phyloP scores from a whole-genome alignment of 2,113 vertebrate genomes.

The Trochalopteron elliotii region DNA sequence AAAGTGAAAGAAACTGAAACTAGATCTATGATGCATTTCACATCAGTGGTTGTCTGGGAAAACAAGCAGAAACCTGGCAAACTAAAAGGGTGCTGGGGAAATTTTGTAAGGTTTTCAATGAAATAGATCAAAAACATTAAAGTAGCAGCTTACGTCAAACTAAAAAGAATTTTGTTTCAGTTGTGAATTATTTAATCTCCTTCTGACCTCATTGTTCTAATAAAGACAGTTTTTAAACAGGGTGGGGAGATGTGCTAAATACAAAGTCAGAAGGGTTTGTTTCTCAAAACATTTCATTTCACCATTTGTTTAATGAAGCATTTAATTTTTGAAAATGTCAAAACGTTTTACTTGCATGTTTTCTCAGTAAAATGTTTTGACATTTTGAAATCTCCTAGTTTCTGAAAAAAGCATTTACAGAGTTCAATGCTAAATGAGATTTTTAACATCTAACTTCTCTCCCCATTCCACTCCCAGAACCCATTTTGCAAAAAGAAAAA shows the following conservation, averaged over 20 bases:
- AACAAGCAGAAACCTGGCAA: background rate
- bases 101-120: background rate
- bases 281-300: background rate
- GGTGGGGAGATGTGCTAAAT: background rate
- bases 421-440: background rate
- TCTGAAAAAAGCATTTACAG: background rate
- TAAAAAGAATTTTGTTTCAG: background rate
- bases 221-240: background rate
- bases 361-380: background rate
- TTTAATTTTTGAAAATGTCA: conserved; percentile 22
- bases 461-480: rapidly evolving
- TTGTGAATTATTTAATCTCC: background rate
- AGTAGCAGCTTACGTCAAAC: background rate
- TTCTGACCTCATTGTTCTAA: background rate
- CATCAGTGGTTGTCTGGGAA: background rate
- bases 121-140: background rate
- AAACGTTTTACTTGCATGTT: background rate
- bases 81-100: background rate
- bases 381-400: background rate
- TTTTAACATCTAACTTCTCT: background rate
- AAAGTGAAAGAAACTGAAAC: background rate
- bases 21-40: background rate
- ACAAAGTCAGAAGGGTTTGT: background rate
- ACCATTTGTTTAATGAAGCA: background rate
- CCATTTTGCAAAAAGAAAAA: background rate